phyloP scores from a whole-genome alignment of 2,888 invertebrate species.

The Philopedon plagiatum region DNA sequence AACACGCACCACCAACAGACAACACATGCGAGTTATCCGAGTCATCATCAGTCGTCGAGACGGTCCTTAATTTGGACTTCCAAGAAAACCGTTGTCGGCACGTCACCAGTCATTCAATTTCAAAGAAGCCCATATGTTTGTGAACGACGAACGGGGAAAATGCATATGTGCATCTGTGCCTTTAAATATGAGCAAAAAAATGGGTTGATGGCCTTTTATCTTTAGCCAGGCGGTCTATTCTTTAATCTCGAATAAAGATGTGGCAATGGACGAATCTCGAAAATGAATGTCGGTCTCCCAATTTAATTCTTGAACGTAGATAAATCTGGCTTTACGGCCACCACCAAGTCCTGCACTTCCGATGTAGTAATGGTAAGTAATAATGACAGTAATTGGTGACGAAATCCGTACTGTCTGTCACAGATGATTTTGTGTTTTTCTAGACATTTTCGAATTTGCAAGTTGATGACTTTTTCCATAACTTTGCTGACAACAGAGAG shows the following conservation, averaged over 20 bases:
- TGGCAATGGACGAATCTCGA: no score
- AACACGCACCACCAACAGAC: constrained; percentile 1
- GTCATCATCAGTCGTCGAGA: constrained; percentile 7
- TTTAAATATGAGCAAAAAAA: constrained; percentile 5
- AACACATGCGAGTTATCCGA: constrained; percentile 24
- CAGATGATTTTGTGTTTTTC: no score
- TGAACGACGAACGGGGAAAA: constrained; percentile 18
- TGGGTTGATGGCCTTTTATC: constrained; percentile 34
- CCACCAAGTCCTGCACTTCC: no score
- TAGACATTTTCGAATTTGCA: no score
- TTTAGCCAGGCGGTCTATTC: background rate
- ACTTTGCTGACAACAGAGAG: no score
- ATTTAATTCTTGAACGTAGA: no score
- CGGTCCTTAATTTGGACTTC: constrained; percentile 39
- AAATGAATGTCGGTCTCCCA: no score
- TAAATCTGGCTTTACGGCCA: no score
- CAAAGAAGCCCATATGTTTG: constrained; percentile 35
- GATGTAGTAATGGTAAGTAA: no score
- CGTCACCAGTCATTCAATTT: constrained; percentile 33
- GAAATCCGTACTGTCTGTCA: no score
- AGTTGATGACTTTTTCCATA: no score
- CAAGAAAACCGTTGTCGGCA: constrained; percentile 34
- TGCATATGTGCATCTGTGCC: constrained; percentile 11
- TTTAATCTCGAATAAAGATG: background rate
- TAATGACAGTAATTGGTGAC: no score